Percentiles rank a stretch among this genome's conserved stretches.
Conservation (phyloP, 2,888 invertebrate genomes). For the Leptopilina drosophilae region DNA sequence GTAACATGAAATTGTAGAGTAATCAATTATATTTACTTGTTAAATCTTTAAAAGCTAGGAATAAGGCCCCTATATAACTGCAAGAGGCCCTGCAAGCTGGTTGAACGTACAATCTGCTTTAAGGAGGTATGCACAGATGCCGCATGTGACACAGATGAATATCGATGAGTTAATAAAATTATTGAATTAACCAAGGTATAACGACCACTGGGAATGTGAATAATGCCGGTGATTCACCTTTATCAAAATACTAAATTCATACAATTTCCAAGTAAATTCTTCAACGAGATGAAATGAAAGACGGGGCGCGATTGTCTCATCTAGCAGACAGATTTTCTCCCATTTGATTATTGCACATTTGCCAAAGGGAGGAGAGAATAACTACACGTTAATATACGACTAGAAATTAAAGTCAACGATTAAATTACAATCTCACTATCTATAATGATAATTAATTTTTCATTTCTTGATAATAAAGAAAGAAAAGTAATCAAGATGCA, state of each 20-base stretch:
- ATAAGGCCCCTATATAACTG: slow-evolving; percentile 52
- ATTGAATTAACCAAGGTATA: slow-evolving; percentile 39
- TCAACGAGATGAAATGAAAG: slow-evolving; percentile 18
- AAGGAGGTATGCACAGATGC: slow-evolving; percentile 56
- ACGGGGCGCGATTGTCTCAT: not conserved
- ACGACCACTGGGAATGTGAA: slow-evolving; percentile 17
- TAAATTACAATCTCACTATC: not conserved
- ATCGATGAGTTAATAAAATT: slow-evolving; percentile 50
- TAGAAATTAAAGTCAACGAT: not conserved
- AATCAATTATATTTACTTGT: not conserved
- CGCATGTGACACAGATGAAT: slow-evolving; percentile 52
- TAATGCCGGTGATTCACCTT: slow-evolving; percentile 7
- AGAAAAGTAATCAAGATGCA: slow-evolving; percentile 43
- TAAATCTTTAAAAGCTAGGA: not conserved
- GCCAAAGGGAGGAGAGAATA: slow-evolving; percentile 1
- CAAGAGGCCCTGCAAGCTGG: slow-evolving; percentile 53
- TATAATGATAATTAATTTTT: slow-evolving; percentile 1
- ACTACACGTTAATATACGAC: not conserved
- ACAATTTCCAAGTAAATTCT: not conserved
- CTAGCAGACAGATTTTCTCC: slow-evolving; percentile 36
- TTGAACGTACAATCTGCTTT: slow-evolving; percentile 53
- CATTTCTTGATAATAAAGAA: slow-evolving; percentile 18
- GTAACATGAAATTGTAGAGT: no score
- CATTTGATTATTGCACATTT: slow-evolving; percentile 23
- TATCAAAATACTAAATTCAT: not conserved